Conservation (phyloP, 1,140 invertebrate species). For the Conus betulinus region DNA sequence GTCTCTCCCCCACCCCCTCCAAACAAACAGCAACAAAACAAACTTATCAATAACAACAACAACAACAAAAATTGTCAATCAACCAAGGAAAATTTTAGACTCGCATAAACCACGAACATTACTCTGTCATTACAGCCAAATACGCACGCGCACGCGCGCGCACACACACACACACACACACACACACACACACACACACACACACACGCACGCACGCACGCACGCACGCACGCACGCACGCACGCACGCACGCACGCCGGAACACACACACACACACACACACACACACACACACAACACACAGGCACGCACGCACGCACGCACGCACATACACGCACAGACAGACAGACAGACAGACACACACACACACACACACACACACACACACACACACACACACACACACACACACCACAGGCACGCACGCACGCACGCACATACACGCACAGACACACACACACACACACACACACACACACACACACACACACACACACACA, state of each 20-base stretch:
- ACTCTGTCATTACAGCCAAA: too few species aligned
- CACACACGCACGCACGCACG: neutral
- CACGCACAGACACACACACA: neutral
- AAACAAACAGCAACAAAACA: too few species aligned
- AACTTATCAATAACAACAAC: too few species aligned
- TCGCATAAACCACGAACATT: too few species aligned
- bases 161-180: neutral
- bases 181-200: constrained; percentile 18
- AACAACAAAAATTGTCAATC: too few species aligned
- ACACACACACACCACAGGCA: constrained; percentile 22
- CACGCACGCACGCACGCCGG: too few species aligned
- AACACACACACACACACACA: constrained; percentile 11
- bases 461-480: neutral
- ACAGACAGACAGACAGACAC: neutral
- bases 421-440: neutral
- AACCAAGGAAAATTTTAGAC: too few species aligned
- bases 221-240: neutral
- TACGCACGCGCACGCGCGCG: too few species aligned
- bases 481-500: too few species aligned
- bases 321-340: too few species aligned
- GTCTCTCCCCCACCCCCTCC: too few species aligned
- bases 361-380: neutral
- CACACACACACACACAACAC: neutral
- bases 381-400: constrained; percentile 17
- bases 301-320: too few species aligned